These are phyloP conservation scores for Danaus chrysippus DNA, from an alignment of 2,888 invertebrate species.

Conservation along the genomic window DNA sequence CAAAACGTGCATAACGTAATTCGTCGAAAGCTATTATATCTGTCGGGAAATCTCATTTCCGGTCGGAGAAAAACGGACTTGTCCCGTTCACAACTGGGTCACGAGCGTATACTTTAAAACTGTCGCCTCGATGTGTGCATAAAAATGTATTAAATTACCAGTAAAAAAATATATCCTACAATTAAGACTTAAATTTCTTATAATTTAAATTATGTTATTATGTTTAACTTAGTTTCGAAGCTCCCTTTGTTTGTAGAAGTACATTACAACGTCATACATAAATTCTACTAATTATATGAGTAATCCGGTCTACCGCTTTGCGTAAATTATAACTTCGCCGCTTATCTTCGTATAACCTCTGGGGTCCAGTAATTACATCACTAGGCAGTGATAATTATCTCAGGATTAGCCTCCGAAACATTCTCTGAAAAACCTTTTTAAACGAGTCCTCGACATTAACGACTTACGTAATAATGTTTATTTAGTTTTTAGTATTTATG, in stretches of 20 bases:
- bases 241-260: neutral
- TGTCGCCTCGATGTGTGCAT: neutral
- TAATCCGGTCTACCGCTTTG: conserved; percentile 37
- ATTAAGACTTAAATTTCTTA: too few relatives aligned
- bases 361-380: conserved; percentile 20
- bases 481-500: neutral
- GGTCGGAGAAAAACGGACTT: conserved; percentile 65
- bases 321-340: conserved; percentile 41
- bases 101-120: conserved; percentile 12
- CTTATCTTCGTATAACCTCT: conserved; percentile 49
- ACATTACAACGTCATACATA: neutral
- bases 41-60: conserved; percentile 74
- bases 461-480: neutral
- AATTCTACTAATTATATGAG: conserved; percentile 39
- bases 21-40: conserved; percentile 69
- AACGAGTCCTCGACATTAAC: neutral
- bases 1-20: conserved; percentile 45
- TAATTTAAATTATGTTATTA: neutral
- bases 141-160: neutral
- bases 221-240: neutral
- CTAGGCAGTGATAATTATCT: conserved; percentile 21
- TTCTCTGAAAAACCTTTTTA: neutral
- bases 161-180: neutral
- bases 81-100: conserved; percentile 18
- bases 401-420: conserved; percentile 8